phyloP scores from a whole-genome alignment of 2,888 invertebrate genomes.

The Cantharis nigra region DNA sequence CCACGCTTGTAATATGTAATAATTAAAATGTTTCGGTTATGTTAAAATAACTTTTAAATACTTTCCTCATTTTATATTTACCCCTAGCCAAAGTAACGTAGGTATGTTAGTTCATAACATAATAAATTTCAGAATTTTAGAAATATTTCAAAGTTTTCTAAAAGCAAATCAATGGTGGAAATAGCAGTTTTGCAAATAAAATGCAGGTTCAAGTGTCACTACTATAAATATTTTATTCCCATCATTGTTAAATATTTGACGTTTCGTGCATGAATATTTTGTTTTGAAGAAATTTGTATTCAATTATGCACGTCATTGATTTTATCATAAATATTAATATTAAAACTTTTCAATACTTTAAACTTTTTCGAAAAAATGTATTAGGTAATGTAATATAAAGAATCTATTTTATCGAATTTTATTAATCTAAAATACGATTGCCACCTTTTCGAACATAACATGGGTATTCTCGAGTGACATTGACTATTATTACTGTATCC shows the following conservation, averaged over 20 bases:
- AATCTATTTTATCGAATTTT: slow-evolving; percentile 22
- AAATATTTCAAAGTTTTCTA: neutral
- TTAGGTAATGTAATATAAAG: neutral
- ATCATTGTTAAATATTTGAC: neutral
- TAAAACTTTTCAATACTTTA: neutral
- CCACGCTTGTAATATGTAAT: no score
- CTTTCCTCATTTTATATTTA: neutral
- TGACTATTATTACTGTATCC: slow-evolving; percentile 26
- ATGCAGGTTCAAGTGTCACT: neutral
- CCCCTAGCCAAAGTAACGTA: neutral
- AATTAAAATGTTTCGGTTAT: no score
- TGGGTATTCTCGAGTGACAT: slow-evolving; percentile 23
- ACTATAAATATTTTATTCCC: neutral
- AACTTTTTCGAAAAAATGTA: neutral
- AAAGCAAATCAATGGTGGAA: neutral
- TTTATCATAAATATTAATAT: neutral
- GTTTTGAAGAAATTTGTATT: neutral
- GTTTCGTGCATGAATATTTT: neutral
- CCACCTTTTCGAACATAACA: slow-evolving; percentile 25
- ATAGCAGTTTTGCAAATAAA: neutral
- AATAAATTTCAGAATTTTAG: neutral
- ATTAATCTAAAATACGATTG: slow-evolving; percentile 16
- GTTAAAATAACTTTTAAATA: no score
- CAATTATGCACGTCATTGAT: neutral
- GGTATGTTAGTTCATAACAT: neutral